Conservation (phyloP, 2,797 vertebrate species). For the Triplophysa bombifrons region DNA sequence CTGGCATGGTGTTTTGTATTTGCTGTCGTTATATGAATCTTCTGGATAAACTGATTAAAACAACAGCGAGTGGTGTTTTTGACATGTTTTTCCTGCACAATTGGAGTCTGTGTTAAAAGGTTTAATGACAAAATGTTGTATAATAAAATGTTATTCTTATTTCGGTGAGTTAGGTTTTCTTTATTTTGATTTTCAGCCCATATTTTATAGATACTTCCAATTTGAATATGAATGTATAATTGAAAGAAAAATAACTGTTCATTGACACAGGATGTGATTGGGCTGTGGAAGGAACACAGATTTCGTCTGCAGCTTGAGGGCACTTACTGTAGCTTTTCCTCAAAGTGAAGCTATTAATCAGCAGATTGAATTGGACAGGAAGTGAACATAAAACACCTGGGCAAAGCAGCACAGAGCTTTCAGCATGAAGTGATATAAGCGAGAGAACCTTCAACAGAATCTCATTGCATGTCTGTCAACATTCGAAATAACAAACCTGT, state of each 20-base stretch:
- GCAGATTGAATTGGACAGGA: constrained; percentile 67
- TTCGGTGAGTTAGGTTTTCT: background rate
- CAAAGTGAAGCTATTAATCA: constrained; percentile 72
- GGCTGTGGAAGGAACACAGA: constrained; percentile 59
- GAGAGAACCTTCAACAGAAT: constrained; percentile 27
- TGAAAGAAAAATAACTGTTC: constrained; percentile 27
- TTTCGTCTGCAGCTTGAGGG: constrained; percentile 54
- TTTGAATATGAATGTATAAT: constrained; percentile 33
- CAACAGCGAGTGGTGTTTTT: background rate
- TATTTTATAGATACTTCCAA: constrained; percentile 9
- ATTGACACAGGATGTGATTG: constrained; percentile 53
- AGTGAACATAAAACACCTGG: constrained; percentile 73
- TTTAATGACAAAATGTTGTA: constrained; percentile 16
- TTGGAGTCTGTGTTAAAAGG: constrained; percentile 13
- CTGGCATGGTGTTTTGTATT: constrained; percentile 36
- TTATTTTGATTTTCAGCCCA: background rate
- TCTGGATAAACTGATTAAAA: constrained; percentile 23
- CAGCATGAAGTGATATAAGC: constrained; percentile 60
- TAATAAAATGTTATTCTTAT: constrained; percentile 31
- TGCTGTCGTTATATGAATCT: constrained; percentile 21
- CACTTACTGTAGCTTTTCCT: constrained; percentile 56
- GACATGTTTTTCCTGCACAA: constrained; percentile 21
- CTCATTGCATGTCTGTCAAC: background rate
- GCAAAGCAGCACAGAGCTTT: constrained; percentile 60
- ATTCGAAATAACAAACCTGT: too few relatives aligned